Percentiles rank a stretch among this genome's conserved stretches.
phyloP scores from a whole-genome alignment of 1,140 invertebrate genomes.

The Drosophila cardini region DNA sequence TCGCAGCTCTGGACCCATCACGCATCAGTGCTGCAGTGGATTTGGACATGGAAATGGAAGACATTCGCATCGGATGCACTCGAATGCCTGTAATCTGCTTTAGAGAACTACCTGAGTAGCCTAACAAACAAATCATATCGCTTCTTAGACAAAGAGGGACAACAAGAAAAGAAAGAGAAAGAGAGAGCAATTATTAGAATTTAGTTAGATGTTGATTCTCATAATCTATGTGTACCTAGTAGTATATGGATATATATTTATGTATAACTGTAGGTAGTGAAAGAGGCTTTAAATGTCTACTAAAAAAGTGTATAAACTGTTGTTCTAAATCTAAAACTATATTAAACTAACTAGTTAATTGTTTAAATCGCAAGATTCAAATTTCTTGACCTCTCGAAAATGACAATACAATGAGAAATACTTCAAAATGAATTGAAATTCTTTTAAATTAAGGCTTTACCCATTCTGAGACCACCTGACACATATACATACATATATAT shows the following conservation, averaged over 20 bases:
- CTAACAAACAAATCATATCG: not conserved
- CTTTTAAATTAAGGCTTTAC: conserved; percentile 37
- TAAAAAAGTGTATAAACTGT: conserved; percentile 44
- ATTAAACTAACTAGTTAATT: conserved; percentile 37
- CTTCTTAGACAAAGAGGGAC: not conserved
- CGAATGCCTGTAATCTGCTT: conserved; percentile 78
- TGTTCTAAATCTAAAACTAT: conserved; percentile 37
- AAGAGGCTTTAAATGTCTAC: conserved; percentile 46
- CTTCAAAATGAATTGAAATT: conserved; percentile 22
- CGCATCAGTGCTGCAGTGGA: conserved; percentile 82
- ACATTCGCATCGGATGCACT: conserved; percentile 82
- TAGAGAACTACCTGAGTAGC: conserved; percentile 41
- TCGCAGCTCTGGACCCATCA: conserved; percentile 59
- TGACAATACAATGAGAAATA: conserved; percentile 62
- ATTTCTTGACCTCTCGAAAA: conserved; percentile 68
- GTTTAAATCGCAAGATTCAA: conserved; percentile 53
- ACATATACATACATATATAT: conserved; percentile 28
- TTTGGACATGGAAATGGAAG: conserved; percentile 80
- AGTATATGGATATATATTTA: conserved; percentile 25
- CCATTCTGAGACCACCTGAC: conserved; percentile 60
- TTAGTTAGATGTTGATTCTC: conserved; percentile 70
- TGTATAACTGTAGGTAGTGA: conserved; percentile 52
- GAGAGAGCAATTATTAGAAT: conserved; percentile 67
- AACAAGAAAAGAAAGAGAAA: not conserved
- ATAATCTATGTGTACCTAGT: conserved; percentile 45